Conservation (phyloP, 2,888 invertebrate genomes). For the Cheilosia grossa region DNA sequence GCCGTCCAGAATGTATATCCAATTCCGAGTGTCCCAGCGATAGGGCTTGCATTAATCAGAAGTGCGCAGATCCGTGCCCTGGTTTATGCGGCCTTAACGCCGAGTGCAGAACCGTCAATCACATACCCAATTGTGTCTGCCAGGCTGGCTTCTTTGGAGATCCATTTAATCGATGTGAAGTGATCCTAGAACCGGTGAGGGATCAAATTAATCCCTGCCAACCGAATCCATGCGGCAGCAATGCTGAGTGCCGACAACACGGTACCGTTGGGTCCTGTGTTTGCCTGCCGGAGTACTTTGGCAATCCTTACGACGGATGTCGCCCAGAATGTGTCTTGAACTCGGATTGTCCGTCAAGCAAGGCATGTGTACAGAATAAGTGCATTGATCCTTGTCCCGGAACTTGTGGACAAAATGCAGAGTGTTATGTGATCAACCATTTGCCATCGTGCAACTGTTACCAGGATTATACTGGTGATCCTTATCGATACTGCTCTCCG, state of each 20-base stretch:
- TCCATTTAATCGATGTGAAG: slow-evolving; percentile 87
- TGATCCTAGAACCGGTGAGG: slow-evolving; percentile 79
- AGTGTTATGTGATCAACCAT: slow-evolving; percentile 90
- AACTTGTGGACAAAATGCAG: slow-evolving; percentile 89
- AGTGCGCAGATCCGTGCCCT: slow-evolving; percentile 90
- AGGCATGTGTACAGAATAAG: slow-evolving; percentile 89
- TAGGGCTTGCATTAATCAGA: slow-evolving; percentile 89
- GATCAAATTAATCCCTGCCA: slow-evolving; percentile 85
- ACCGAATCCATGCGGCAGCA: slow-evolving; percentile 90
- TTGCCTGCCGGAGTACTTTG: slow-evolving; percentile 88
- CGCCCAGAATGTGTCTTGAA: slow-evolving; percentile 91
- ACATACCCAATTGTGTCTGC: slow-evolving; percentile 90
- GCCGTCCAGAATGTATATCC: slow-evolving; percentile 89
- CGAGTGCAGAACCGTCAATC: slow-evolving; percentile 89
- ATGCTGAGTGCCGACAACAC: slow-evolving; percentile 86
- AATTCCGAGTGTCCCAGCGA: slow-evolving; percentile 89
- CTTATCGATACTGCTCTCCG: slow-evolving; percentile 86
- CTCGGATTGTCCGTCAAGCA: slow-evolving; percentile 89
- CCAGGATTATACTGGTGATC: slow-evolving; percentile 88
- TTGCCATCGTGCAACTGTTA: slow-evolving; percentile 89
- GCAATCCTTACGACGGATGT: slow-evolving; percentile 88
- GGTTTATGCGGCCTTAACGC: slow-evolving; percentile 90
- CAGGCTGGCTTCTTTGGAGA: slow-evolving; percentile 87
- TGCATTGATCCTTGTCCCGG: slow-evolving; percentile 92
- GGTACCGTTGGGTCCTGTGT: slow-evolving; percentile 88